phyloP scores from a whole-genome alignment of 2,797 vertebrate genomes.

The Euthynnus affinis region DNA sequence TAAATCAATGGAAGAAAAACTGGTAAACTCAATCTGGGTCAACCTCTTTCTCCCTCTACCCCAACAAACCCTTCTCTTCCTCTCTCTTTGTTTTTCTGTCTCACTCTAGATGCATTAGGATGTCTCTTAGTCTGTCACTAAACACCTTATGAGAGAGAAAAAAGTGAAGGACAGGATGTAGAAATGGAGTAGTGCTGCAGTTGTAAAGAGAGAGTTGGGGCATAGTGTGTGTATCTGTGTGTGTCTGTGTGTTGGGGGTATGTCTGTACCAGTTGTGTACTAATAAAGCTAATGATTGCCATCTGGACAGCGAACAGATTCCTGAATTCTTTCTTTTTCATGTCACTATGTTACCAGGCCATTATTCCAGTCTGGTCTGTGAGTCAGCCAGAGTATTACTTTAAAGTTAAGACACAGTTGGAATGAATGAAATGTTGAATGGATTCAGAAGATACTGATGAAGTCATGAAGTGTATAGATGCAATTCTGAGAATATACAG shows the following conservation, averaged over 20 bases:
- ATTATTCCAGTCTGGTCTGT: constrained; percentile 49
- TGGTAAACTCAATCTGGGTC: constrained; percentile 69
- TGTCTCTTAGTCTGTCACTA: constrained; percentile 69
- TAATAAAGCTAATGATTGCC: constrained; percentile 82
- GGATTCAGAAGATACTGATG: constrained; percentile 61
- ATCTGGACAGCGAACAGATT: constrained; percentile 73
- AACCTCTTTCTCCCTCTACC: constrained; percentile 46
- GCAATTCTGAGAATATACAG: not conserved
- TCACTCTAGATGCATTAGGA: constrained; percentile 54
- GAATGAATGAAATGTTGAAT: constrained; percentile 69
- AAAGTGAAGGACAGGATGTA: constrained; percentile 49
- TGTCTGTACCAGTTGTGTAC: constrained; percentile 74
- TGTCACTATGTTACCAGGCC: constrained; percentile 64
- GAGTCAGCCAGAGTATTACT: constrained; percentile 44
- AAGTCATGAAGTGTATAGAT: constrained; percentile 31
- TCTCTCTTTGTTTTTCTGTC: constrained; percentile 55
- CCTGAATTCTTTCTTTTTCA: constrained; percentile 68
- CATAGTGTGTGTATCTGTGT: constrained; percentile 11
- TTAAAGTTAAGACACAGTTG: constrained; percentile 47
- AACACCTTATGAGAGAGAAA: constrained; percentile 73
- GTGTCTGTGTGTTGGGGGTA: constrained; percentile 25
- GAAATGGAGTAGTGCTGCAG: constrained; percentile 34
- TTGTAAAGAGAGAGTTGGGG: not conserved
- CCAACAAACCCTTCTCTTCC: constrained; percentile 18
- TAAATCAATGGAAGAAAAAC: constrained; percentile 77